Evolutionary conservation across 2,888 invertebrate species (phyloP).

Genomic region (Drosophila maculinotata): DNA sequence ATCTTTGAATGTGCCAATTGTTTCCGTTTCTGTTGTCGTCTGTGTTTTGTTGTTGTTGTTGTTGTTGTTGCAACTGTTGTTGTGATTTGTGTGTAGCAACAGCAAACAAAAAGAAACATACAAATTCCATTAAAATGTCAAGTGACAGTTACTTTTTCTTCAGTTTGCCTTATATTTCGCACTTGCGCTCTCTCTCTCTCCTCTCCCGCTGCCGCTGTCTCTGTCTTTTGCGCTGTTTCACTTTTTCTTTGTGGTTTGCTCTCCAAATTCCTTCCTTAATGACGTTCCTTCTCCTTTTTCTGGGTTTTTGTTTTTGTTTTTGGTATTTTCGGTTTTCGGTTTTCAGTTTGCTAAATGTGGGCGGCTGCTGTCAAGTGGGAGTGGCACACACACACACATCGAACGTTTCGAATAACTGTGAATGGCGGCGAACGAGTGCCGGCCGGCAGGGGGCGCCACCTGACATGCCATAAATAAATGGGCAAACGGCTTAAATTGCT

Average conservation of each 20-base stretch:
- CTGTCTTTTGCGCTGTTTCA: neutral
- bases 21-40: neutral
- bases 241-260: slow-evolving; percentile 16
- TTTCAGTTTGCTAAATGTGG: slow-evolving; percentile 13
- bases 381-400: slow-evolving; percentile 13
- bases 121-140: slow-evolving; percentile 72
- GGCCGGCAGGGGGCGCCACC: slow-evolving; percentile 53
- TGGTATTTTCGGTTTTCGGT: slow-evolving; percentile 5
- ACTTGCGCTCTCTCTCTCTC: neutral
- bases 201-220: neutral
- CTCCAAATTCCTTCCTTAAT: slow-evolving; percentile 19
- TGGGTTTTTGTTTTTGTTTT: slow-evolving; percentile 9
- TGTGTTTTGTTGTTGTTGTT: neutral
- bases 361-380: slow-evolving; percentile 37
- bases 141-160: slow-evolving; percentile 48
- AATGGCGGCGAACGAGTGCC: slow-evolving; percentile 18
- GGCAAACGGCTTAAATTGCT: slow-evolving; percentile 61
- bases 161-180: neutral
- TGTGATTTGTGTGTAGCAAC: slow-evolving; percentile 1
- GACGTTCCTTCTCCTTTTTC: slow-evolving; percentile 15
- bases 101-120: slow-evolving; percentile 60
- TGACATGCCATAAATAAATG: slow-evolving; percentile 58
- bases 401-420: slow-evolving; percentile 32
- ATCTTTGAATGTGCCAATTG: slow-evolving; percentile 26
- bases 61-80: neutral